These are phyloP conservation scores for Orientallactaga sibirica DNA, from an alignment of 2,797 vertebrate species.

Conservation along the genomic window DNA sequence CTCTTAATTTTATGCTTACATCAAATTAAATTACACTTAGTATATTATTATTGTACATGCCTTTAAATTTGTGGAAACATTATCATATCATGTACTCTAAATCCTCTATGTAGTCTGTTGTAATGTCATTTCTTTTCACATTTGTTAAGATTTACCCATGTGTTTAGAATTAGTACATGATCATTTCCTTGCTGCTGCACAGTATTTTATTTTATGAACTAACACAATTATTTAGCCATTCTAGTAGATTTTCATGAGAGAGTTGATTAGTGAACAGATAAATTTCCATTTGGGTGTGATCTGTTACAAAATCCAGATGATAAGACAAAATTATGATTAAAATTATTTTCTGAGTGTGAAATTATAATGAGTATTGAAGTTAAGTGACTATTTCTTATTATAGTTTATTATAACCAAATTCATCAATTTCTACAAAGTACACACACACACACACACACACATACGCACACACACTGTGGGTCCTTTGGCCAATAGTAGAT, in stretches of 20 bases:
- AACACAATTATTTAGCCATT: not conserved
- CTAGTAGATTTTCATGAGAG: conserved; percentile 3
- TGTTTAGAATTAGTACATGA: not conserved
- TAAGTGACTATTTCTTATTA: conserved; percentile 19
- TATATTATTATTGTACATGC: not conserved
- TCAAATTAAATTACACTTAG: not conserved
- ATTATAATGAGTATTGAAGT: not conserved
- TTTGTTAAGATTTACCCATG: not conserved
- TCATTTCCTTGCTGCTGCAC: not conserved
- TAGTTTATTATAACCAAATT: not conserved
- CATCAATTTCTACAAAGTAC: not conserved
- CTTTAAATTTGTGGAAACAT: not conserved
- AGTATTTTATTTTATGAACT: conserved; percentile 15
- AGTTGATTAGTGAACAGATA: conserved; percentile 49
- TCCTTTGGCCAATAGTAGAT: not conserved
- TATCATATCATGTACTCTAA: not conserved
- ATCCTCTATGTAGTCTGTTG: not conserved
- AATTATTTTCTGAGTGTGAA: conserved; percentile 2
- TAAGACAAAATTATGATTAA: conserved; percentile 7
- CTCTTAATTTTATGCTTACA: not conserved
- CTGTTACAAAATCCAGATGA: not conserved
- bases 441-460: not conserved
- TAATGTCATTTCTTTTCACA: not conserved
- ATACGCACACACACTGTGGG: not conserved
- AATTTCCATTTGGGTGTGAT: not conserved